Conservation (phyloP, 2,797 vertebrate genomes). For the Peromyscus eremicus region DNA sequence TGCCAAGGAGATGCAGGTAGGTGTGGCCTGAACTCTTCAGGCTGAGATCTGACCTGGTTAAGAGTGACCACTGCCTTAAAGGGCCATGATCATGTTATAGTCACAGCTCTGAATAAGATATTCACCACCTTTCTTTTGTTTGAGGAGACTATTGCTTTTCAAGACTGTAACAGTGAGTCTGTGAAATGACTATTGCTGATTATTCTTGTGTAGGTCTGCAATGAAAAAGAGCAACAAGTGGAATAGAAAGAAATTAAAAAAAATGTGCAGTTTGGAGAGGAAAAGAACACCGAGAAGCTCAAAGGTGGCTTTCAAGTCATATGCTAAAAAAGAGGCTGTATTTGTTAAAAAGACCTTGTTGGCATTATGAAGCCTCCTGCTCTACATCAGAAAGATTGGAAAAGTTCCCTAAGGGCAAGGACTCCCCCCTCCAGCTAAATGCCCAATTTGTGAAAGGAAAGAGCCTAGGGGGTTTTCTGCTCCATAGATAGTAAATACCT, state of each 20-base stretch:
- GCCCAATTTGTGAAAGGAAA: neutral
- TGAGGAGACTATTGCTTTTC: neutral
- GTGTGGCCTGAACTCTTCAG: neutral
- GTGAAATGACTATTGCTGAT: neutral
- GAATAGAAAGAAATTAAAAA: neutral
- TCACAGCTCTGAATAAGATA: neutral
- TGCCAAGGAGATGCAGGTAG: neutral
- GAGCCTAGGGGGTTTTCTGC: neutral
- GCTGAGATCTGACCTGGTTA: neutral
- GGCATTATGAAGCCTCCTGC: neutral
- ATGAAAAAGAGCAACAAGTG: neutral
- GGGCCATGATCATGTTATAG: too few species aligned
- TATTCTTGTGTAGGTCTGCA: neutral
- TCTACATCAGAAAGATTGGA: neutral
- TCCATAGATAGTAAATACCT: neutral
- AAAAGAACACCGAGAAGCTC: neutral
- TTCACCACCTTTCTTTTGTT: neutral
- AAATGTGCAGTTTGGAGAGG: neutral
- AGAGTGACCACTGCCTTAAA: neutral
- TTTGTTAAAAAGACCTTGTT: neutral
- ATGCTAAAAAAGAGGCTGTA: neutral
- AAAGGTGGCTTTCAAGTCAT: neutral
- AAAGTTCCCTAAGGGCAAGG: neutral
- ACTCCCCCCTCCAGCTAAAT: neutral
- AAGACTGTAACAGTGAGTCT: neutral